phyloP scores from a whole-genome alignment of 2,888 invertebrate species.

The Crematogaster levior region DNA sequence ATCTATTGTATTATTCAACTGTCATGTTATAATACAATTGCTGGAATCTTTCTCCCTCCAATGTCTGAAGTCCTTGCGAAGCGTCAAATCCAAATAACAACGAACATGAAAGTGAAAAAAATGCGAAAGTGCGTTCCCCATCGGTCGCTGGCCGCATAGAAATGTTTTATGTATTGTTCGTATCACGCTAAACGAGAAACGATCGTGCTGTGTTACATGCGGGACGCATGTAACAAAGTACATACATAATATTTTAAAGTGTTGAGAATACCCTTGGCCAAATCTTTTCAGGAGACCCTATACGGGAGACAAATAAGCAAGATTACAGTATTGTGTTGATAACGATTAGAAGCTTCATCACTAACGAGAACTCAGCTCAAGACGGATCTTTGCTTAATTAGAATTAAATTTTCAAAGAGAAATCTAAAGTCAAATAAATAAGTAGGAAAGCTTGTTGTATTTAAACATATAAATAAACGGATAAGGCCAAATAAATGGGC shows the following conservation, averaged over 20 bases:
- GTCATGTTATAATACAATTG: background rate
- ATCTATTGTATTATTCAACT: background rate
- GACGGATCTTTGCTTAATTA: background rate
- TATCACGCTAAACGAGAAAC: slow-evolving; percentile 11
- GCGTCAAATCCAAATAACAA: background rate
- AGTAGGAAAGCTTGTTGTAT: too few species aligned
- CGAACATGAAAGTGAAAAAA: slow-evolving; percentile 20
- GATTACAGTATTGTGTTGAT: background rate
- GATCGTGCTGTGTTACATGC: slow-evolving; percentile 5
- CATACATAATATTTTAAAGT: slow-evolving; percentile 4
- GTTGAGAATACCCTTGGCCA: background rate
- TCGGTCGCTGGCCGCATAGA: slow-evolving; percentile 7
- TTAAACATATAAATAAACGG: too few species aligned
- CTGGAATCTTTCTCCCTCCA: too few species aligned
- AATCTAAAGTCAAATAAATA: too few species aligned
- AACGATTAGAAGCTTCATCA: background rate
- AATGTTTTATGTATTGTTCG: slow-evolving; percentile 42
- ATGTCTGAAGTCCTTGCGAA: background rate
- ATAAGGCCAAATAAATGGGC: too few species aligned
- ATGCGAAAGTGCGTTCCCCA: slow-evolving; percentile 1
- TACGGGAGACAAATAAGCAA: background rate
- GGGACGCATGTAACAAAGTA: too few species aligned
- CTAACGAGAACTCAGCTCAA: background rate
- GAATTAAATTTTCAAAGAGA: too few species aligned
- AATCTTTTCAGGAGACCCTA: too few species aligned